Evolutionary conservation across 2,113 vertebrate genomes (phyloP), one percentile per base, ranked within the genome.

Genomic region (Salvelinus sp.): DNA sequence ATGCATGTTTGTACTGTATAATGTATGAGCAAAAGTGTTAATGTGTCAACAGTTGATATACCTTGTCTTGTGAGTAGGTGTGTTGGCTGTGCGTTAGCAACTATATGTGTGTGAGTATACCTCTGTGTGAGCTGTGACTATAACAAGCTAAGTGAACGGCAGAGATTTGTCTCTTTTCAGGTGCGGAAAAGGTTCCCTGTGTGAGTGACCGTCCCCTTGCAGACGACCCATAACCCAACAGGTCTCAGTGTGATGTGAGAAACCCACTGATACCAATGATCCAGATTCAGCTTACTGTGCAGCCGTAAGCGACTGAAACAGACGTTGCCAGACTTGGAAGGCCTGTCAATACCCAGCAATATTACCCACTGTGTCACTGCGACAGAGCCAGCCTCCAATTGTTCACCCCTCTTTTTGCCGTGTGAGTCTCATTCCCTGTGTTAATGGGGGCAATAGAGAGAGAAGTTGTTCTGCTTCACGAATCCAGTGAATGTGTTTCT

Each of bases 21-120:
- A 2, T 23, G 67, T 69, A 38, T 69, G 38, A 23, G 68, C n/a
- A 30, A 22, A 14, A 22, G 6, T 7, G 14, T 44, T 14, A 2
- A 10, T 44, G 67, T 44, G 28, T 38, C 23, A 66, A 25, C 14
- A 38, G 30, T 5, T 7, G 12, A 68, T 9, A 68, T 18, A 20
- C 66, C 66, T n/a, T 23, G 60, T 33, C 25, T 28, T 33, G 66
- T 33, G 30, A 33, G 14, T n/a, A n/a, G 20, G 20, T 30, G 63
- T 72, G 23, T 68, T 60, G 50, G 60, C 54, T 81, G 75, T 73
- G 71, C n/a, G 28, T 68, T 18, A 1, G 47, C 62, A 33, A 57
- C 5, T 72, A n/a, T 63, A 44, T 44, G 38, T 63, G 60, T 63
- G 60, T 63, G 60, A 63, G 60, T 63, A 25, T 63, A 25, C 23